Evolutionary conservation across 1,140 invertebrate species (phyloP).

Genomic region (Pseudomyrmex sp.): DNA sequence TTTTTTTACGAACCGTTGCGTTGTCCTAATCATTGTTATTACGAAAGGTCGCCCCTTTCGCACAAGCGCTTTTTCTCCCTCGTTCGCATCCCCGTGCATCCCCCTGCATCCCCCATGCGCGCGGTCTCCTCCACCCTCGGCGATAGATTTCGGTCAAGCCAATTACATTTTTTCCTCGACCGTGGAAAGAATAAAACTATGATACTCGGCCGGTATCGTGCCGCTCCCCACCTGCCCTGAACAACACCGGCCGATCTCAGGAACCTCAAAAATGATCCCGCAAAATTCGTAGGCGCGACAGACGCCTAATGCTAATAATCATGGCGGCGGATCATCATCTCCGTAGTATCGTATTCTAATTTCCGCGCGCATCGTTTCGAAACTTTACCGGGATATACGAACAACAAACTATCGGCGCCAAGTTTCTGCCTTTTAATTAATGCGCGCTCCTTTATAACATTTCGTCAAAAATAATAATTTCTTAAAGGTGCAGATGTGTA

Average conservation of each 20-base stretch:
- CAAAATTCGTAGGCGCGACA: slow-evolving; percentile 67
- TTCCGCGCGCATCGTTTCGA: slow-evolving; percentile 25
- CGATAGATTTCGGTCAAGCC: slow-evolving; percentile 75
- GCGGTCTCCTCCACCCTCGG: slow-evolving; percentile 35
- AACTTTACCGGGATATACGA: neutral
- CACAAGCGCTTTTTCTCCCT: slow-evolving; percentile 70
- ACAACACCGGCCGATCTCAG: slow-evolving; percentile 47
- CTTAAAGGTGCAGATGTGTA: neutral
- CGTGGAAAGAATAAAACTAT: slow-evolving; percentile 74
- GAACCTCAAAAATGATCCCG: slow-evolving; percentile 39
- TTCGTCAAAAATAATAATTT: slow-evolving; percentile 15
- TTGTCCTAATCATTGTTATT: slow-evolving; percentile 82
- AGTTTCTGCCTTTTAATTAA: slow-evolving; percentile 52
- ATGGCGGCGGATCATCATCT: slow-evolving; percentile 60
- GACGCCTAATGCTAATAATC: slow-evolving; percentile 73
- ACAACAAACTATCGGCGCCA: slow-evolving; percentile 23
- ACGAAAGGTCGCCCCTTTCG: slow-evolving; percentile 73
- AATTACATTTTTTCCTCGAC: slow-evolving; percentile 75
- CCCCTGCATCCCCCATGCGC: slow-evolving; percentile 62
- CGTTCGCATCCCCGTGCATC: slow-evolving; percentile 63
- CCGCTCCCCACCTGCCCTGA: slow-evolving; percentile 70
- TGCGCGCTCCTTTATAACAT: slow-evolving; percentile 27
- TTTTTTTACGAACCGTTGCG: slow-evolving; percentile 75
- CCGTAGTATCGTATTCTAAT: slow-evolving; percentile 55
- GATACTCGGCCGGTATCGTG: slow-evolving; percentile 63